Evolutionary conservation across 2,888 invertebrate genomes (phyloP), one percentile per base, ranked within the genome.

Genomic region (Heteromurus nitidus): DNA sequence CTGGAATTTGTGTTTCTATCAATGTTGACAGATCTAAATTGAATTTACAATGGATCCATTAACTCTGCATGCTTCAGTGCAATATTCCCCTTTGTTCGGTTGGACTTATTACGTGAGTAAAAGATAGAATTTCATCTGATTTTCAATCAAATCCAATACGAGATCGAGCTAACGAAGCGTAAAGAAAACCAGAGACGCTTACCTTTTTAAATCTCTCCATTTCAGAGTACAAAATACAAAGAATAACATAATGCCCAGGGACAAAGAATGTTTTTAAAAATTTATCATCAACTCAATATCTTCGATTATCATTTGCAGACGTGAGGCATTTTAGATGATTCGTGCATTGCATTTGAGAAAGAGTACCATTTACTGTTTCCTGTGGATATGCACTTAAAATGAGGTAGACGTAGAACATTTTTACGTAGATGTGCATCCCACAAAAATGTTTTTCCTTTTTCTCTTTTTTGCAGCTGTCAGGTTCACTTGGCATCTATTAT

Each of bases 401-500:
- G n/a, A 55, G 18, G 22, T 16, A 55, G 22, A 9, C 26, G 3
- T 20, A 3, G 55, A n/a, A 47, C 16, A 47, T 13, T 36, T 47
- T 47, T 18, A 42, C 28, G 31, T 68, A 76, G n/a, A n/a, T n/a
- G n/a, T n/a, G n/a, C 47, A 44, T 76, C 68, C 68, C 53, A 28
- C 26, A 76, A 76, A 68, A 55, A 9, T 22, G 30, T 58, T 50
- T 18, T n/a, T 28, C 30, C 18, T 47, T 60, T 47, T 67, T n/a
- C 55, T 55, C 60, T 30, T 69, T 62, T 75, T 68, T 68, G 80
- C 80, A 80, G 80, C 80, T 80, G 80, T 73, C 80, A 80, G 68
- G 47, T 80, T 80, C 80, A 80, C 80, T 80, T 73, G 80, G 80
- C 62, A 80, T 68, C 60, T 62, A 80, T 80, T 80, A 74, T 80